Evolutionary conservation across 2,113 vertebrate species (phyloP).

Genomic region (Cettia cetti): DNA sequence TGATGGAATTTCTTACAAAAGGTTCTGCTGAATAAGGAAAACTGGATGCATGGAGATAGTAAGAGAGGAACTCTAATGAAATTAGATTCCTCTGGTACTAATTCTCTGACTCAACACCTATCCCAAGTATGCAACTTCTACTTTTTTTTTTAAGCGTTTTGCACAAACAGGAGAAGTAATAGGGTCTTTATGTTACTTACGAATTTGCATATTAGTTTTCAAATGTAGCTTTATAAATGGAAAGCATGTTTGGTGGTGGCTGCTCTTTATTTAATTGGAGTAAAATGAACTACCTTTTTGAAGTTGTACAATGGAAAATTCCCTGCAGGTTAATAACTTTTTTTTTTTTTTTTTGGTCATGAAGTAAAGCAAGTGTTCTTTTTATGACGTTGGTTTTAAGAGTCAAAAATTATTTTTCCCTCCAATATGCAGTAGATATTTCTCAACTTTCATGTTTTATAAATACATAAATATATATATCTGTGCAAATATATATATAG

Average conservation of each 20-base stretch:
- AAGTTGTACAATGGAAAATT: background rate
- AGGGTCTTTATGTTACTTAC: background rate
- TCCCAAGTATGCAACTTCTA: background rate
- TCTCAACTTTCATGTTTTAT: background rate
- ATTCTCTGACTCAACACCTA: background rate
- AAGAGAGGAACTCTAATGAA: background rate
- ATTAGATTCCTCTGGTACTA: background rate
- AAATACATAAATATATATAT: background rate
- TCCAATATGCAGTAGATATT: background rate
- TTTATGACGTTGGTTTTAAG: background rate
- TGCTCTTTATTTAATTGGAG: background rate
- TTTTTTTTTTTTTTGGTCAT: background rate
- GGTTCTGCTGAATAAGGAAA: background rate
- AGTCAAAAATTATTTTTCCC: background rate
- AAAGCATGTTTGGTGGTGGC: background rate
- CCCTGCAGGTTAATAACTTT: no score
- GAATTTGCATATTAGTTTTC: background rate
- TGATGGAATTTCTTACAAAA: background rate
- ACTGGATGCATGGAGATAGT: background rate
- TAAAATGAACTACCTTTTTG: background rate
- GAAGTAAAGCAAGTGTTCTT: background rate
- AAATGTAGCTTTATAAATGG: background rate
- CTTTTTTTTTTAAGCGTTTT: background rate
- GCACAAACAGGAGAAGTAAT: background rate
- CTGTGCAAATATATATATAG: background rate